Evolutionary conservation across 2,113 vertebrate species (phyloP), one percentile per base, ranked within the genome.

Genomic region (Pangasianodon hypophthalmus): DNA sequence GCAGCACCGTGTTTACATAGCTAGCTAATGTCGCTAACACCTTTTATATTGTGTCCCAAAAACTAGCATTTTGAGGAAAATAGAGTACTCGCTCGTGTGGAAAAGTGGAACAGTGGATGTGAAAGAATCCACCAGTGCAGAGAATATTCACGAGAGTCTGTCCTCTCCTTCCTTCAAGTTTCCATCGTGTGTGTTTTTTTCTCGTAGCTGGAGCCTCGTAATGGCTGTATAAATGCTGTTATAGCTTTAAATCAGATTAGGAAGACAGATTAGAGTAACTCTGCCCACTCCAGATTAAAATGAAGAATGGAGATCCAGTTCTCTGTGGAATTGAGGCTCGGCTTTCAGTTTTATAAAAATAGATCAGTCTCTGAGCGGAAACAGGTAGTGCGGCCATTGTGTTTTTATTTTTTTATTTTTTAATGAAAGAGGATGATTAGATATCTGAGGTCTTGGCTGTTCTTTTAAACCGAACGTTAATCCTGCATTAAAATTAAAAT

Each of bases 201-300:
- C 75, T 85, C 91, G 80, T 64, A 50, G 64, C 67, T n/a, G 4
- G 18, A 44, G 64, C 64, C 84, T 87, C 87, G 58, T 93, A 93
- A 93, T 90, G 92, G 50, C 79, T 83, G 48, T 60, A 89, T 85
- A 88, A 92, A 92, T 88, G 80, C 92, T 91, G 89, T 88, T 89
- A 89, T 69, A 81, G 86, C 67, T 73, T 91, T 91, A 91, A 92
- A 93, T 82, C 52, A 56, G 50, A 82, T 81, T 88, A 90, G 84
- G 46, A 64, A 86, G 60, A 87, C 56, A 77, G 91, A 91, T 89
- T 86, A 87, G 88, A 81, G 58, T 79, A 77, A 60, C 64, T 48
- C 83, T 84, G 81, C 89, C 86, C 69, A 90, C 75, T 90, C 90
- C 87, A 91, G 91, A 90, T 91, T 90, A 90, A 84, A 89, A 88